A percentile compares a stretch with the other conserved stretches of the same genome.
These are phyloP conservation scores for Drosophila tani DNA, from an alignment of 1,140 invertebrate species.

Conservation along the genomic window DNA sequence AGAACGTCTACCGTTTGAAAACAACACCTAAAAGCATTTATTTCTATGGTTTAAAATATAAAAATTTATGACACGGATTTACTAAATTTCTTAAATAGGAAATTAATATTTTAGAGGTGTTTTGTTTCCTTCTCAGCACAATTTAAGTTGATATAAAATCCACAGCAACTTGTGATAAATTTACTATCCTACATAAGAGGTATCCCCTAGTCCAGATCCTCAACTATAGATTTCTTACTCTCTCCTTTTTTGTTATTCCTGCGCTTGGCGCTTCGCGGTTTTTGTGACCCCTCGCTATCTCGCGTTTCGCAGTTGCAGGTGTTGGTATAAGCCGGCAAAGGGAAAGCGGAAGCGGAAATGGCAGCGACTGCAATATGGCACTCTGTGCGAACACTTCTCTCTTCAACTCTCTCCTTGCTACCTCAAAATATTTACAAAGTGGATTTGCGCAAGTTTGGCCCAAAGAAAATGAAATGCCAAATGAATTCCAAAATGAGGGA, in stretches of 20 bases:
- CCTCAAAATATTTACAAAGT: conserved; percentile 73
- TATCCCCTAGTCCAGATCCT: neutral
- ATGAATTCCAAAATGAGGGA: conserved; percentile 66
- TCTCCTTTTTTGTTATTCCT: conserved; percentile 31
- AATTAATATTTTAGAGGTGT: no score
- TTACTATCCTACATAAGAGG: neutral
- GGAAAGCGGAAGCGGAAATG: conserved; percentile 30
- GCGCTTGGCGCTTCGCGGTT: conserved; percentile 46
- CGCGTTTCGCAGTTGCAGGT: conserved; percentile 53
- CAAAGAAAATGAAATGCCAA: conserved; percentile 64
- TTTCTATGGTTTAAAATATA: no score
- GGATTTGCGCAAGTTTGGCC: conserved; percentile 68
- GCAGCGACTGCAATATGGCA: conserved; percentile 61
- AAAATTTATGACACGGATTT: no score
- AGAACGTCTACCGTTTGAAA: no score
- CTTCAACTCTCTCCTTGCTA: neutral
- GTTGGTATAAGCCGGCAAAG: conserved; percentile 29
- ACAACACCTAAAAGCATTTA: no score
- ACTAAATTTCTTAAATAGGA: no score
- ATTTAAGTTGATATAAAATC: no score
- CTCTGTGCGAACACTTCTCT: conserved; percentile 17
- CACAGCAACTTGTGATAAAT: no score
- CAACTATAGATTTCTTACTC: neutral
- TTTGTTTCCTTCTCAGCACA: no score
- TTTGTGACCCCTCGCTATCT: conserved; percentile 58